A percentile compares a stretch with the other conserved stretches of the same genome.
Conservation (phyloP, 2,888 invertebrate genomes). For the Amphiduros pacificus region DNA sequence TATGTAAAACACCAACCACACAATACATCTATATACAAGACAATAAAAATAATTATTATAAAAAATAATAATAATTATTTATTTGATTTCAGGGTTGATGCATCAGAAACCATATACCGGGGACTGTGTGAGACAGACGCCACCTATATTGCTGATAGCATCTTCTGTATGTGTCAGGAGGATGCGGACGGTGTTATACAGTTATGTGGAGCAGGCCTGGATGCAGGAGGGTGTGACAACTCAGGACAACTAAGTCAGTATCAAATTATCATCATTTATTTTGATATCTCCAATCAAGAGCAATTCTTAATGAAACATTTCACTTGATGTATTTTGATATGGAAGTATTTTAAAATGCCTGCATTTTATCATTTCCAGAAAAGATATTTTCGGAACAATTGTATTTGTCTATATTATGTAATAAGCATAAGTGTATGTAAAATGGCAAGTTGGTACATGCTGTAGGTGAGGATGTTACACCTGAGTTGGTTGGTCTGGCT, state of each 20-base stretch:
- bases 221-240: background rate
- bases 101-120: background rate
- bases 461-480: background rate
- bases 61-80: background rate
- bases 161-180: constrained; percentile 11
- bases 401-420: too few species aligned
- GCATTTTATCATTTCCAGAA: background rate
- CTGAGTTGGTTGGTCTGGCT: background rate
- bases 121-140: background rate
- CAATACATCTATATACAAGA: too few species aligned
- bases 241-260: too few species aligned
- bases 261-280: background rate
- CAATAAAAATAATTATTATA: too few species aligned
- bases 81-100: background rate
- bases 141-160: background rate
- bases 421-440: too few species aligned
- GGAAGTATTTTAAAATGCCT: background rate
- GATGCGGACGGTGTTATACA: background rate
- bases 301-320: background rate
- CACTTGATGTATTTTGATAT: background rate
- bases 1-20: too few species aligned
- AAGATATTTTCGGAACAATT: too few species aligned
- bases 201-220: background rate
- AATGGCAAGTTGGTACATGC: too few species aligned
- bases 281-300: background rate